Conservation (phyloP, 2,113 vertebrate genomes). For the Phrynosoma blainvillii region DNA sequence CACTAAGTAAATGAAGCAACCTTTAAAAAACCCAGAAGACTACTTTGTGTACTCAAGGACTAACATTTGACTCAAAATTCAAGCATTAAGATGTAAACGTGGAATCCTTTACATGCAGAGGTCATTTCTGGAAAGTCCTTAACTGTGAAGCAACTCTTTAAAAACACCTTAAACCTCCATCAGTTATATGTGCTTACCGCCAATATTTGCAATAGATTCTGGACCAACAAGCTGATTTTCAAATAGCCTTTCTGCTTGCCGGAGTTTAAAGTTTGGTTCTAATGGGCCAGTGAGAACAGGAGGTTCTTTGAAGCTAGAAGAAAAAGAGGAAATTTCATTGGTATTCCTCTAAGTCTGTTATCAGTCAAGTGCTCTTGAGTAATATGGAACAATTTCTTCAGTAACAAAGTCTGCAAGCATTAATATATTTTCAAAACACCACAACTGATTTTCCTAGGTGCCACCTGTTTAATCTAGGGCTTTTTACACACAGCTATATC, state of each 20-base stretch:
- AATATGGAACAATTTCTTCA: not conserved
- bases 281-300: slow-evolving; percentile 85
- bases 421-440: not conserved
- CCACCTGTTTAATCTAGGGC: not conserved
- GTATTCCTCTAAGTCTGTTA: not conserved
- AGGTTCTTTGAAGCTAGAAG: slow-evolving; percentile 89
- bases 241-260: slow-evolving; percentile 86
- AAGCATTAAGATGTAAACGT: not conserved
- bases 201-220: slow-evolving; percentile 89
- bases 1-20: not conserved
- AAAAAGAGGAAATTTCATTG: slow-evolving; percentile 32
- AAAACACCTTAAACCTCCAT: slow-evolving; percentile 13
- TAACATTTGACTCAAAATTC: not conserved
- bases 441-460: not conserved
- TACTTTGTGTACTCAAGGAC: not conserved
- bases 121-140: not conserved
- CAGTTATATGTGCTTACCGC: slow-evolving; percentile 78
- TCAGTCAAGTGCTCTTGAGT: slow-evolving; percentile 11
- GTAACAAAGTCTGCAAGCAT: slow-evolving; percentile 5
- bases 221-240: slow-evolving; percentile 90
- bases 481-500: not conserved
- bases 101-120: slow-evolving; percentile 11
- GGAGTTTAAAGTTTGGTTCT: slow-evolving; percentile 87
- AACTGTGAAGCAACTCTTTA: not conserved
- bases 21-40: not conserved